Percentiles rank a stretch among this genome's conserved stretches.
Conservation (phyloP, 2,113 vertebrate species). For the Barbus barbus region DNA sequence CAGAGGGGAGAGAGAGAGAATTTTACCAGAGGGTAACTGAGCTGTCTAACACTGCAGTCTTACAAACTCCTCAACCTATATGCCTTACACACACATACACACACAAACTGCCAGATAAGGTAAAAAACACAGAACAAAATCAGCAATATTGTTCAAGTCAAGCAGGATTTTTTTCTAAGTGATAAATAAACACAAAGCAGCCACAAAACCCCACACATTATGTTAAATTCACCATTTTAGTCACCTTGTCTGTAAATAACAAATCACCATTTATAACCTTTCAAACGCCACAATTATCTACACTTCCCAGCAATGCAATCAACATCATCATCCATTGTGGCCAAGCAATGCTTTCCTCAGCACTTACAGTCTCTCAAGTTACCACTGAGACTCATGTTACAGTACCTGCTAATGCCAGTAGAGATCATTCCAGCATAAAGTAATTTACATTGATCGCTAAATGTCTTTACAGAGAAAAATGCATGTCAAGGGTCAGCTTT, state of each 20-base stretch:
- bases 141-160: neutral
- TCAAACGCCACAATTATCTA: slow-evolving; percentile 15
- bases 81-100: neutral
- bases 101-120: neutral
- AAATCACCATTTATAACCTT: slow-evolving; percentile 26
- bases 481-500: slow-evolving; percentile 51
- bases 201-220: neutral
- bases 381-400: slow-evolving; percentile 31
- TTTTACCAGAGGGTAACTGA: slow-evolving; percentile 53
- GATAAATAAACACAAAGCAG: slow-evolving; percentile 22
- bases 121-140: neutral
- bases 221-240: neutral
- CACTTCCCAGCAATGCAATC: slow-evolving; percentile 6
- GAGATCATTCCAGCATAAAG: slow-evolving; percentile 50
- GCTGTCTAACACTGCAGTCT: slow-evolving; percentile 48
- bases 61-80: slow-evolving; percentile 29
- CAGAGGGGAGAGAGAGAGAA: slow-evolving; percentile 17
- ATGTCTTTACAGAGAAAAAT: slow-evolving; percentile 31
- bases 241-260: slow-evolving; percentile 14
- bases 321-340: neutral
- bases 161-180: neutral
- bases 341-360: neutral
- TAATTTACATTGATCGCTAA: slow-evolving; percentile 48
- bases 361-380: slow-evolving; percentile 18
- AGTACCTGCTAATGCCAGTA: slow-evolving; percentile 42